These are phyloP conservation scores for Eurois occulta DNA, from an alignment of 2,888 invertebrate species.

Conservation along the genomic window DNA sequence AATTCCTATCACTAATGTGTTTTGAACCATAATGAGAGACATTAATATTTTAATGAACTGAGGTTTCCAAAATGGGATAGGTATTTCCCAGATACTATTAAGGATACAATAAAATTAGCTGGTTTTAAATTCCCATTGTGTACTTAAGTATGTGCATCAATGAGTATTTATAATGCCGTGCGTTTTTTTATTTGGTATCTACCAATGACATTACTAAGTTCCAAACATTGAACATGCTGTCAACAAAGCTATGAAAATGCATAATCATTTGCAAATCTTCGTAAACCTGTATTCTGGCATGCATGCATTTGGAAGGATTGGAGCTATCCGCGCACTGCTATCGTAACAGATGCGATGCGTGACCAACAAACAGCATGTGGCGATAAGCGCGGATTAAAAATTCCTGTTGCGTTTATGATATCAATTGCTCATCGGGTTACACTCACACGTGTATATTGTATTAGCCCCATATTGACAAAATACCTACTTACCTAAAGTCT, in stretches of 20 bases:
- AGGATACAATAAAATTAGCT: background rate
- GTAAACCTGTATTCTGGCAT: background rate
- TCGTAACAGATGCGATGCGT: constrained; percentile 44
- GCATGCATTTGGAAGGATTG: background rate
- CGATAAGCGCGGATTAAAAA: constrained; percentile 48
- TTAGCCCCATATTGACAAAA: constrained; percentile 2
- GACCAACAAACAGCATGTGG: constrained; percentile 17
- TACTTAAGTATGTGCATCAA: background rate
- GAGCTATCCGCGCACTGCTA: constrained; percentile 11
- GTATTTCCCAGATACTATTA: background rate
- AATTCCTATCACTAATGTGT: constrained; percentile 12
- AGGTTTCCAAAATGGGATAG: background rate
- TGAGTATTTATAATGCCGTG: background rate
- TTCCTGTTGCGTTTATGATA: constrained; percentile 16
- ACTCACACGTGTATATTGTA: background rate
- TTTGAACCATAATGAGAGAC: background rate
- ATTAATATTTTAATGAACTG: constrained; percentile 9
- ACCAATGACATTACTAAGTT: background rate
- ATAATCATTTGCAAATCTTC: background rate
- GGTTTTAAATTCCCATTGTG: constrained; percentile 22
- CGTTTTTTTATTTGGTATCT: background rate
- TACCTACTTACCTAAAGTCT: background rate
- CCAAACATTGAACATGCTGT: background rate
- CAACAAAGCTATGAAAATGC: background rate
- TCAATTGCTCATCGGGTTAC: constrained; percentile 7